Evolutionary conservation across 2,888 invertebrate genomes (phyloP), one percentile per base, ranked within the genome.

Genomic region (Cantharis lateralis): DNA sequence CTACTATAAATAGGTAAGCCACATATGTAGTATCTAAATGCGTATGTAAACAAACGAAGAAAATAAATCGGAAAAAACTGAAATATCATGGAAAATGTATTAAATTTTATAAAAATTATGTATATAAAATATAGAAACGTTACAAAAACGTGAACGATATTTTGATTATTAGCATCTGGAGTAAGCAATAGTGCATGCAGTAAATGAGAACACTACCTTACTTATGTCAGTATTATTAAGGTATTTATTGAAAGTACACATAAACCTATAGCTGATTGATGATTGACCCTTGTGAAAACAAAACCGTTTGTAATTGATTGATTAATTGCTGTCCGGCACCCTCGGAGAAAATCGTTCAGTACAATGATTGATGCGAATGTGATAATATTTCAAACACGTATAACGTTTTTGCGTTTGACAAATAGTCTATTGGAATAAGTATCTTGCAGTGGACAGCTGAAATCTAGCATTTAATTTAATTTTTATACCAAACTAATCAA

Each of bases 221-320:
- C 48, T 48, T 48, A 20, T 24, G 64, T 66, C 18, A 66, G 64
- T 9, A 66, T 48, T 20, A 66, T 66, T 66, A 66, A 66, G 64
- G 18, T 20, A 66, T 18, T n/a, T 66, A 66, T 24, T 20, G 73
- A 66, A 73, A 72, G 70, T 62, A 78, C 77, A 81, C 80, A 81
- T 79, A 80, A 74, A 80, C 80, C 78, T 78, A 77, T 78, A 76
- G 73, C 81, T 77, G 80, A 82, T 80, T 81, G 81, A 81, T 80
- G 78, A 80, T 77, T 78, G 77, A 76, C 73, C 74, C 80, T 77
- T 75, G 71, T 75, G 78, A 80, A 82, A 82, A 80, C 80, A 82
- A 81, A 81, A 81, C 79, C 78, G 79, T 80, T 81, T 81, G 82
- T 80, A 82, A 82, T 82, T 81, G 81, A 82, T 82, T 82, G 82